Percentiles rank a stretch among this genome's conserved stretches.
Evolutionary conservation across 2,888 invertebrate genomes (phyloP).

Genomic region (Ormyrus pomaceus): DNA sequence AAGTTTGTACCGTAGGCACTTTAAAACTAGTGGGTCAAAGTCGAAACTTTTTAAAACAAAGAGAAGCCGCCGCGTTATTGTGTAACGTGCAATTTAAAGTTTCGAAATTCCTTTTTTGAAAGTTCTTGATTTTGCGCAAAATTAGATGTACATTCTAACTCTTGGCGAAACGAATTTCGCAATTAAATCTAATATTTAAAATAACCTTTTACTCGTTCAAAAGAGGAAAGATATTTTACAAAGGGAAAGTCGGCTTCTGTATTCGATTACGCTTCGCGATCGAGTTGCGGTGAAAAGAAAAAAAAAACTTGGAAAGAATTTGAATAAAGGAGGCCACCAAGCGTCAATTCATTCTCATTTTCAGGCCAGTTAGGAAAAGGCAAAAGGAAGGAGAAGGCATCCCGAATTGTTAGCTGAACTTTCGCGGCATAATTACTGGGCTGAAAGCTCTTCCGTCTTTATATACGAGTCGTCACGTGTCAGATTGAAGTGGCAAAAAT

Average conservation of each 20-base stretch:
- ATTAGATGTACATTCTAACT: not conserved
- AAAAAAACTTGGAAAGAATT: conserved; percentile 3
- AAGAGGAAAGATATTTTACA: no score
- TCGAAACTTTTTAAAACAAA: not conserved
- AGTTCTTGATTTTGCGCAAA: not conserved
- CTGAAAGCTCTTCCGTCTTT: not conserved
- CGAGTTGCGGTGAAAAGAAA: not conserved
- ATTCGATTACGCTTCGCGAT: not conserved
- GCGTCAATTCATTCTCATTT: not conserved
- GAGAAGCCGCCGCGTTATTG: no score
- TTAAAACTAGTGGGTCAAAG: not conserved
- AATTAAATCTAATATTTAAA: no score
- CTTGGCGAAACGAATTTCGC: not conserved
- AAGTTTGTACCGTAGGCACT: not conserved
- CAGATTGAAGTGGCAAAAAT: no score
- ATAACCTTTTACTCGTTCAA: no score
- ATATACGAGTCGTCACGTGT: no score
- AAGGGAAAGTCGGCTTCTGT: not conserved
- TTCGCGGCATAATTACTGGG: conserved; percentile 4
- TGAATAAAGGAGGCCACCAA: not conserved
- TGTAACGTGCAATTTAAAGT: no score
- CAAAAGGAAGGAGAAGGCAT: not conserved
- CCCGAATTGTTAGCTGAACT: not conserved
- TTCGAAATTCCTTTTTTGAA: not conserved
- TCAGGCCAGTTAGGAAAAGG: not conserved